phyloP scores from a whole-genome alignment of 2,888 invertebrate species.

The Malacosoma neustria region DNA sequence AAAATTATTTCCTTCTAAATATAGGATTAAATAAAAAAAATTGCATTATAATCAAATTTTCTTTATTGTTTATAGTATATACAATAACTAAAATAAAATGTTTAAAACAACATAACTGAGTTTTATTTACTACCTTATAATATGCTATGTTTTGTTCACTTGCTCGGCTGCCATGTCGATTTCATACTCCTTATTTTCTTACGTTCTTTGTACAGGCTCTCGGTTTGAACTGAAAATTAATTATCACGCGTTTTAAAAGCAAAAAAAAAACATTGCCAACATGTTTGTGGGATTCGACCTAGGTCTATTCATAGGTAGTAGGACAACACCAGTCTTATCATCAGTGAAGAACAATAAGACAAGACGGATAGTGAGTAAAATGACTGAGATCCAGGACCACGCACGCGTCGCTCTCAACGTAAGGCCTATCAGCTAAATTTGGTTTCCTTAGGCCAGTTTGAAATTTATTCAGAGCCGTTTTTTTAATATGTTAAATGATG shows the following conservation, averaged over 20 bases:
- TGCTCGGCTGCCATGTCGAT: conserved; percentile 21
- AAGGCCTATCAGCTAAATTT: too few relatives aligned
- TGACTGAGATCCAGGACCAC: too few relatives aligned
- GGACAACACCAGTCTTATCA: too few relatives aligned
- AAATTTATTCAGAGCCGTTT: too few relatives aligned
- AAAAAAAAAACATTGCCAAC: background rate
- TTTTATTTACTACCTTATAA: conserved; percentile 38
- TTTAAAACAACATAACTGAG: conserved; percentile 28
- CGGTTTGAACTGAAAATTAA: conserved; percentile 78
- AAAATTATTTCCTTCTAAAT: background rate
- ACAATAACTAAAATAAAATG: conserved; percentile 58
- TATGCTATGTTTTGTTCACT: too few relatives aligned
- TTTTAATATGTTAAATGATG: too few relatives aligned
- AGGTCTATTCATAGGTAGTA: too few relatives aligned
- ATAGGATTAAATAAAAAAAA: background rate
- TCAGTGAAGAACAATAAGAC: too few relatives aligned
- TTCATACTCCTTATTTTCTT: conserved; percentile 84
- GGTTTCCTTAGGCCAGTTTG: too few relatives aligned
- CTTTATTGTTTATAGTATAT: conserved; percentile 61
- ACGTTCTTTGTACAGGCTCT: conserved; percentile 74
- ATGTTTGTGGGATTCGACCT: too few relatives aligned
- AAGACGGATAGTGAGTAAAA: too few relatives aligned
- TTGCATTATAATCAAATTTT: conserved; percentile 55
- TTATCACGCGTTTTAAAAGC: background rate
- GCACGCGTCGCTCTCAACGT: too few relatives aligned